Conservation (phyloP, 1,140 invertebrate species). For the Patella vulgata region DNA sequence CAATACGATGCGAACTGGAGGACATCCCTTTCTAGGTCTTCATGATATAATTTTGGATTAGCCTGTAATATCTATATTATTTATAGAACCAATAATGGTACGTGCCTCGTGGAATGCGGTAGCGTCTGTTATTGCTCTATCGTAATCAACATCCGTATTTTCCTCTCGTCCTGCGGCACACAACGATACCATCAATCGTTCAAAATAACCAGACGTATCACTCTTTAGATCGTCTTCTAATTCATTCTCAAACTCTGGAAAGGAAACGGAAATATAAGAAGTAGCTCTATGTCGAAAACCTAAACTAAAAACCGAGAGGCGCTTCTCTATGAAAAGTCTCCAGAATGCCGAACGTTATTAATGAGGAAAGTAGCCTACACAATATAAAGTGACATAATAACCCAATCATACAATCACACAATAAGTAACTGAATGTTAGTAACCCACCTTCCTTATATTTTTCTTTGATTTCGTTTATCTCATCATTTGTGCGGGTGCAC, state of each 20-base stretch:
- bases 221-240: slow-evolving; percentile 29
- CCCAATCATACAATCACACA: too few relatives aligned
- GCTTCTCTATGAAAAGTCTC: too few relatives aligned
- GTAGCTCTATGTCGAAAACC: neutral
- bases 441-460: slow-evolving; percentile 57
- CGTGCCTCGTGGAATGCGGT: slow-evolving; percentile 28
- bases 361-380: too few relatives aligned
- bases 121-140: slow-evolving; percentile 19
- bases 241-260: slow-evolving; percentile 28
- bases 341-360: too few relatives aligned
- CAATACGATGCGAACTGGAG: too few relatives aligned
- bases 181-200: slow-evolving; percentile 33
- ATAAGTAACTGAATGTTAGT: too few relatives aligned
- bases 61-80: too few relatives aligned
- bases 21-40: too few relatives aligned
- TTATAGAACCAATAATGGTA: too few relatives aligned
- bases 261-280: neutral
- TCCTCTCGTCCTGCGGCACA: slow-evolving; percentile 21
- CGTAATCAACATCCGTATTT: slow-evolving; percentile 17
- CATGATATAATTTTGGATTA: too few relatives aligned
- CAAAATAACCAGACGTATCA: slow-evolving; percentile 38
- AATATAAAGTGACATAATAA: too few relatives aligned
- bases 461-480: slow-evolving; percentile 63
- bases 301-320: too few relatives aligned
- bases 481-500: slow-evolving; percentile 65